These are phyloP conservation scores for Taenioides sp. DNA, from an alignment of 2,797 vertebrate genomes.

Conservation along the genomic window DNA sequence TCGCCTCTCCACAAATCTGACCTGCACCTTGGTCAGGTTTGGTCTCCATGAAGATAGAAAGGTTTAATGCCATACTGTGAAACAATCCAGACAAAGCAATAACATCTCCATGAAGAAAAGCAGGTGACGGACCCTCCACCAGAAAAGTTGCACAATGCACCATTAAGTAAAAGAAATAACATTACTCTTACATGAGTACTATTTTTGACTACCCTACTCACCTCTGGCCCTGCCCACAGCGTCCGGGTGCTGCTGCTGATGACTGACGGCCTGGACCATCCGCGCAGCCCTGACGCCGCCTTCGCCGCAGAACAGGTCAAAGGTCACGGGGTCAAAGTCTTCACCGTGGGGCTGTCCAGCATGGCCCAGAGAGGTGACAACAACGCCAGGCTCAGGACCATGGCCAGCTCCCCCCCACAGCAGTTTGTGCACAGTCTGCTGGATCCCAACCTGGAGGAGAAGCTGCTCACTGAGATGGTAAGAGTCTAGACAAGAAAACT, in stretches of 20 bases:
- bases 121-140: no score
- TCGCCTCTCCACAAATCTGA: no score
- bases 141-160: no score
- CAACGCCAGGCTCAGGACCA: slow-evolving; percentile 75
- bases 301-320: slow-evolving; percentile 78
- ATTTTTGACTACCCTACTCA: no score
- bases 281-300: slow-evolving; percentile 81
- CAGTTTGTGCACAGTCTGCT: slow-evolving; percentile 80
- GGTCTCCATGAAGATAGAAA: no score
- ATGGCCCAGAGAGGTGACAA: slow-evolving; percentile 67
- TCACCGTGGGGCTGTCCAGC: slow-evolving; percentile 82
- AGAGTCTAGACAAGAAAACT: slow-evolving; percentile 35
- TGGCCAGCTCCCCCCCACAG: slow-evolving; percentile 79
- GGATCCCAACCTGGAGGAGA: slow-evolving; percentile 76
- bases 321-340: slow-evolving; percentile 79
- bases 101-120: no score
- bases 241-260: slow-evolving; percentile 83
- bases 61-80: no score
- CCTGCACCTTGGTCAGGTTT: no score
- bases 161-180: no score
- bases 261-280: slow-evolving; percentile 88
- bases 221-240: slow-evolving; percentile 35
- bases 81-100: no score
- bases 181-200: no score
- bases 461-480: slow-evolving; percentile 81